Base-by-base conservation (phyloP, 2,113 vertebrate genomes). In the Pantherophis guttatus region DNA sequence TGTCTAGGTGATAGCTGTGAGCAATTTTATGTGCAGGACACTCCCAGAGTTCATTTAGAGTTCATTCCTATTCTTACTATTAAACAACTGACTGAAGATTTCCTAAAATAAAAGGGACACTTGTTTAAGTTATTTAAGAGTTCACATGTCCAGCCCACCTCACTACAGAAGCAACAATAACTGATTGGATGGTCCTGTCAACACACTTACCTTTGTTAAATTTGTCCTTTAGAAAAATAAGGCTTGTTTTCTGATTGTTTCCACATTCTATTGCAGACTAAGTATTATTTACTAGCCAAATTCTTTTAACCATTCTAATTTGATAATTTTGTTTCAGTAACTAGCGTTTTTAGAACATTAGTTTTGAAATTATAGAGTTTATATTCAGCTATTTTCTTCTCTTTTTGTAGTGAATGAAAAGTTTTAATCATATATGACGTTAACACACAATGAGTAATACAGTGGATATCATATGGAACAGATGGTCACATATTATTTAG, bases 211-310 rank as follows among this genome's bases (percentile, higher is more conserved):
- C 15, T 70, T 53, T 10, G 12, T 23, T 33, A 21, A 81, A 39
- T 81, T 21, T 13, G 50, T 3, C 39, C 17, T 89, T 26, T 26
- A 55, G 39, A 57, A 55, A 7, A 50, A 24, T 65, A 65, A 54
- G 19, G 3, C 23, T 88, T 89, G 1, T 26, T 54, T 81, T 92
- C n/a, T 75, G 93, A 91, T 86, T 88, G 81, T 21, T 89, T 21
- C 90, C 90, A 90, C 15, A 8, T 89, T 94, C 24, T 39, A 92
- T 17, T 1, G 91, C 50, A 91, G 54, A 86, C 70, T 93, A 93
- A 52, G 33, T 17, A 93, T 2, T 48, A 90, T 2, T 96, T 52
- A 65, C 81, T 87, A 81, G 58, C 17, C n/a, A 93, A 93, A 86
- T 26, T 23, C 0, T 75, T 70, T 70, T 70, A 70, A n/a, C 29